A percentile compares a stretch with the other conserved stretches of the same genome.
Evolutionary conservation across 35 echinoderm and acorn worm genomes (phyloP).

Genomic region (Stichopus chloronotus): DNA sequence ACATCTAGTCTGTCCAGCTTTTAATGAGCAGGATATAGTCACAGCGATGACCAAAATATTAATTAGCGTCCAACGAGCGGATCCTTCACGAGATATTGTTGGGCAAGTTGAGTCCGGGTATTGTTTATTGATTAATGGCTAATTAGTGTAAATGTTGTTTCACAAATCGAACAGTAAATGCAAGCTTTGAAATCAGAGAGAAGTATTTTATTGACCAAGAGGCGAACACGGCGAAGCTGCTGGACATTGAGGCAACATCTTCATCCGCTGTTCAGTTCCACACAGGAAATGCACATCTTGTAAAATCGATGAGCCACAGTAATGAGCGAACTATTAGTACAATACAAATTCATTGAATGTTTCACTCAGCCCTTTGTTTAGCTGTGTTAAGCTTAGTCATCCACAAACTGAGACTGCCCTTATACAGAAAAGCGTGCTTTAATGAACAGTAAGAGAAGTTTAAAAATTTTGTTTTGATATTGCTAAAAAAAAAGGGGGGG

Average conservation of each 20-base stretch:
- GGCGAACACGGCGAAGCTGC: background rate
- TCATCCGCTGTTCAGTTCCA: background rate
- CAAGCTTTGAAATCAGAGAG: background rate
- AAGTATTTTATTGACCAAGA: slow-evolving; percentile 12
- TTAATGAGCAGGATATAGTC: background rate
- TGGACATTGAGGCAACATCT: background rate
- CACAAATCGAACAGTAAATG: slow-evolving; percentile 24
- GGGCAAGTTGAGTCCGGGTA: background rate
- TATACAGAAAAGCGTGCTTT: too few species aligned
- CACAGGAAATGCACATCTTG: background rate
- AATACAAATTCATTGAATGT: background rate
- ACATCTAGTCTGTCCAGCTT: background rate
- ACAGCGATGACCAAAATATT: slow-evolving; percentile 9
- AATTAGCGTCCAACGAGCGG: slow-evolving; percentile 23
- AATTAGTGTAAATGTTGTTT: slow-evolving; percentile 48
- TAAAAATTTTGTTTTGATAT: too few species aligned
- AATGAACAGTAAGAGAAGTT: too few species aligned
- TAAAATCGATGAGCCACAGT: background rate
- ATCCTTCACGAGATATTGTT: background rate
- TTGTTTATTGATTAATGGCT: slow-evolving; percentile 42
- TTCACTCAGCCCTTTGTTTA: background rate
- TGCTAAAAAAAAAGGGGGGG: too few species aligned
- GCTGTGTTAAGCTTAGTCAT: too few species aligned
- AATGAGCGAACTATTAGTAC: background rate
- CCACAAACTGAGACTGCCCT: too few species aligned